These are phyloP conservation scores for Halichoeres trimaculatus DNA, from an alignment of 2,113 vertebrate genomes.

Conservation along the genomic window DNA sequence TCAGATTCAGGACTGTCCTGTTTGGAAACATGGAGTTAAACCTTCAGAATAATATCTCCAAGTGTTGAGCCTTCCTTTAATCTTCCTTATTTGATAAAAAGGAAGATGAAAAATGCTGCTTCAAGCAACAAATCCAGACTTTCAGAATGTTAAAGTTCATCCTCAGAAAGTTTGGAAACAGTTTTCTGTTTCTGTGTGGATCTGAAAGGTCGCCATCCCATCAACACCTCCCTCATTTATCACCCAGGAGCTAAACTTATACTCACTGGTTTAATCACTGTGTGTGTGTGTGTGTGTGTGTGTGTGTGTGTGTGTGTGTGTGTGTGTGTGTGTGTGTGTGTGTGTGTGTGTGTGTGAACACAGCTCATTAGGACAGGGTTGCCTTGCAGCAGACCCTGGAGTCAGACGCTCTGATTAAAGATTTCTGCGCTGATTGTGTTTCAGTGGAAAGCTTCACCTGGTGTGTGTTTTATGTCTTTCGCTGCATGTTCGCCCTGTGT, in stretches of 20 bases:
- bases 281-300: constrained; percentile 3
- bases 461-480: not conserved
- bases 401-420: constrained; percentile 53
- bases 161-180: not conserved
- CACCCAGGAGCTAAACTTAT: constrained; percentile 28
- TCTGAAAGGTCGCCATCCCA: constrained; percentile 39
- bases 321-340: no score
- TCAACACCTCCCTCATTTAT: constrained; percentile 44
- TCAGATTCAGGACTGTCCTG: no score
- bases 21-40: no score
- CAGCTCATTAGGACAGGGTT: constrained; percentile 53
- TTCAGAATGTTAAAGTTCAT: not conserved
- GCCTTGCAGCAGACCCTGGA: constrained; percentile 52
- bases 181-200: not conserved
- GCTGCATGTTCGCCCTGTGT: not conserved
- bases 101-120: no score
- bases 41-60: no score
- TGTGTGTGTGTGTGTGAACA: no score
- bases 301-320: not conserved
- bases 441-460: not conserved
- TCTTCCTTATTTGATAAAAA: not conserved
- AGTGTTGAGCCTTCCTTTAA: no score
- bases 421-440: constrained; percentile 15
- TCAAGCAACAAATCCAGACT: no score
- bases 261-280: constrained; percentile 42